These are phyloP conservation scores for Heliothis subflexa DNA, from an alignment of 1,140 invertebrate species.

Conservation along the genomic window DNA sequence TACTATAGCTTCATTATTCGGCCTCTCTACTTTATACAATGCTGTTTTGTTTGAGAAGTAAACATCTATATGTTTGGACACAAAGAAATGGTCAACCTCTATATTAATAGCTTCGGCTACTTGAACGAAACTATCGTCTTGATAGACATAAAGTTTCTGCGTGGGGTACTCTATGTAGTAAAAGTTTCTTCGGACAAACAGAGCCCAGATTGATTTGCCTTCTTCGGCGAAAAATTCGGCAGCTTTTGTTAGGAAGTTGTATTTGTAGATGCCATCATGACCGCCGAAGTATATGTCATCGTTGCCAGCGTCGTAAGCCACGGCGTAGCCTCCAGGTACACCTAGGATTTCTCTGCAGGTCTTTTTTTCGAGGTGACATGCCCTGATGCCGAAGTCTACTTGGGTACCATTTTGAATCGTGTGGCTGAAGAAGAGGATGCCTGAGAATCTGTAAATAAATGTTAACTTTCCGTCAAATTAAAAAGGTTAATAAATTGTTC, in stretches of 20 bases:
- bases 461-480: no score
- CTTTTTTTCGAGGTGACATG: conserved; percentile 63
- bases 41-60: conserved; percentile 78
- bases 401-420: conserved; percentile 62
- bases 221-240: conserved; percentile 75
- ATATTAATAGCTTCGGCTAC: conserved; percentile 70
- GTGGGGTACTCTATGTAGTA: conserved; percentile 78
- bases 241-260: conserved; percentile 69
- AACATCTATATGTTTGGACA: conserved; percentile 66
- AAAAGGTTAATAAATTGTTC: no score
- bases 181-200: conserved; percentile 73
- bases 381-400: conserved; percentile 70
- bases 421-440: conserved; percentile 72
- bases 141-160: conserved; percentile 72
- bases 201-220: conserved; percentile 74
- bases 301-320: conserved; percentile 72
- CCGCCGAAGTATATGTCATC: conserved; percentile 78
- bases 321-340: conserved; percentile 71
- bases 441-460: conserved; percentile 51
- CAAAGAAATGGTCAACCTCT: conserved; percentile 73
- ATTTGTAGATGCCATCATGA: conserved; percentile 77
- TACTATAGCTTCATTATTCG: conserved; percentile 54
- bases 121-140: conserved; percentile 67
- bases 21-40: conserved; percentile 69
- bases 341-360: conserved; percentile 57